phyloP scores from a whole-genome alignment of 92 coral and sea anemone genomes.

The Parazoanthus atlanticus region DNA sequence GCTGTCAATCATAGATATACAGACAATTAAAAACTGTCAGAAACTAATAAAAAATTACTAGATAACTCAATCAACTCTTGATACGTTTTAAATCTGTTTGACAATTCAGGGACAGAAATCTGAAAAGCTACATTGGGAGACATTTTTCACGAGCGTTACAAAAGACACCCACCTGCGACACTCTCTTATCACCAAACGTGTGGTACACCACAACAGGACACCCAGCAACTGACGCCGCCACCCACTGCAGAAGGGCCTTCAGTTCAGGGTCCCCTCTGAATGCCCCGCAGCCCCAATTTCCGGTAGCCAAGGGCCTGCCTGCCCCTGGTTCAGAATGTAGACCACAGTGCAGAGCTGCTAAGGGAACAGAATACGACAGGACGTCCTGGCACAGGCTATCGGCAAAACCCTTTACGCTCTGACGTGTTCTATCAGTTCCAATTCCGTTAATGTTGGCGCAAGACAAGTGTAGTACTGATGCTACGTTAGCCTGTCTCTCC shows the following conservation, averaged over 20 bases:
- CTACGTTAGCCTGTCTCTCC: not conserved
- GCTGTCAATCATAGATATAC: too few species aligned
- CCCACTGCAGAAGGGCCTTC: slow-evolving; percentile 86
- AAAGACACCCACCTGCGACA: slow-evolving; percentile 57
- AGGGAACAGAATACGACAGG: slow-evolving; percentile 42
- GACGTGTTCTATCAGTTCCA: not conserved
- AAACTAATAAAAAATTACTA: too few species aligned
- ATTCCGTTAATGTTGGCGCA: not conserved
- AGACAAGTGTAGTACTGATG: not conserved
- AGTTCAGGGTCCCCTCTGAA: slow-evolving; percentile 72
- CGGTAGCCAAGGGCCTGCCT: slow-evolving; percentile 72
- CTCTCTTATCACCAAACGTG: slow-evolving; percentile 65
- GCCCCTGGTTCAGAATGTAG: slow-evolving; percentile 15
- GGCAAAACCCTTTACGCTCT: slow-evolving; percentile 30
- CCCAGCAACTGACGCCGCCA: slow-evolving; percentile 83
- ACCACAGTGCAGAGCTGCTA: slow-evolving; percentile 46
- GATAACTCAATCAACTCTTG: too few species aligned
- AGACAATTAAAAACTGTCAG: too few species aligned
- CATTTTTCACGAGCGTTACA: too few species aligned
- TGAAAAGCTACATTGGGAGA: too few species aligned
- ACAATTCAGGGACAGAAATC: too few species aligned
- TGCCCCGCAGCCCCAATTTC: slow-evolving; percentile 81
- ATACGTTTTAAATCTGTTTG: too few species aligned
- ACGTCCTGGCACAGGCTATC: slow-evolving; percentile 44
- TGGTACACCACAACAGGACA: slow-evolving; percentile 77